Percentiles rank a stretch among this genome's conserved stretches.
Evolutionary conservation across 2,797 vertebrate genomes (phyloP).

Genomic region (Manis crassicaudata): DNA sequence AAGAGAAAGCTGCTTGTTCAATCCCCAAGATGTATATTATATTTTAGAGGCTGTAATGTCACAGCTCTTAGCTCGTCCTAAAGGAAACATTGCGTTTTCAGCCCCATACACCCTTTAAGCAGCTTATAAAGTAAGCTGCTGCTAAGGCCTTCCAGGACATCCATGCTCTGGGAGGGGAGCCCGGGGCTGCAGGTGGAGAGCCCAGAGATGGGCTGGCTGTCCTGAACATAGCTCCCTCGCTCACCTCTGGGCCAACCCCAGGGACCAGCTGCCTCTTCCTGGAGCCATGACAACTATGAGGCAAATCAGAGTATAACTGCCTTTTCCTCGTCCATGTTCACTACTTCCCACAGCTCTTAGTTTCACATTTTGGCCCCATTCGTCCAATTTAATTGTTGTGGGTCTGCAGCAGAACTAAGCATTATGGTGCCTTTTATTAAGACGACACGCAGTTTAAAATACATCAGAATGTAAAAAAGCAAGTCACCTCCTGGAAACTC

Average conservation of each 20-base stretch:
- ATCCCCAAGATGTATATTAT: neutral
- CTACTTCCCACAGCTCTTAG: neutral
- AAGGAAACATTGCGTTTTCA: conserved; percentile 34
- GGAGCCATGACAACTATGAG: neutral
- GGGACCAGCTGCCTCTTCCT: neutral
- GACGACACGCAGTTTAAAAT: conserved; percentile 38
- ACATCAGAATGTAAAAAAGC: neutral
- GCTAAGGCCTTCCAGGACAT: neutral
- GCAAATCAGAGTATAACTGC: neutral
- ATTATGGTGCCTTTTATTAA: conserved; percentile 2
- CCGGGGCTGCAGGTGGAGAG: neutral
- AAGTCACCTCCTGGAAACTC: conserved; percentile 34
- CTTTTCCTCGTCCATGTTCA: neutral
- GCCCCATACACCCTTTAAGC: neutral
- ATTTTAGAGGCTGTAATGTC: conserved; percentile 20
- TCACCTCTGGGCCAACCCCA: accelerated
- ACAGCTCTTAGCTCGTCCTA: conserved; percentile 38
- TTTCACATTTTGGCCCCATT: conserved; percentile 29
- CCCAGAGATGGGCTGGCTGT: neutral
- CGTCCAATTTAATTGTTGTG: conserved; percentile 53
- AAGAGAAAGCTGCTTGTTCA: neutral
- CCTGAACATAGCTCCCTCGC: neutral
- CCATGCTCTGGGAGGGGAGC: neutral
- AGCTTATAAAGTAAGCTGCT: conserved; percentile 49
- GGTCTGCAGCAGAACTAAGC: conserved; percentile 29